A percentile compares a stretch with the other conserved stretches of the same genome.
These are phyloP conservation scores for Eulemur rubriventer DNA, from an alignment of 2,797 vertebrate species.

Conservation along the genomic window DNA sequence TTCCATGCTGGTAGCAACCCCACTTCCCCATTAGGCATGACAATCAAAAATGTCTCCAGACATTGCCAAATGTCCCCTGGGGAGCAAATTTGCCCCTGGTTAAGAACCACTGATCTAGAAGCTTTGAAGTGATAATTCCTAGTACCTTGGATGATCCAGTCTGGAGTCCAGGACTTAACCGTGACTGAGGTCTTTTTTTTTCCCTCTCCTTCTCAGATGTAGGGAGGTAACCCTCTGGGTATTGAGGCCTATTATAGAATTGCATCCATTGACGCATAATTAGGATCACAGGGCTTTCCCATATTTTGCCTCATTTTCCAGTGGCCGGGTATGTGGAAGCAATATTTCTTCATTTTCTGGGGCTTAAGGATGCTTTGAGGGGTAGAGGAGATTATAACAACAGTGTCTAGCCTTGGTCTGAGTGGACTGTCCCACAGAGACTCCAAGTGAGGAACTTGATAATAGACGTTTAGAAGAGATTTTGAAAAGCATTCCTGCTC, in stretches of 20 bases:
- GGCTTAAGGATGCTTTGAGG: background rate
- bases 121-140: constrained; percentile 10
- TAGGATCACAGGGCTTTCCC: background rate
- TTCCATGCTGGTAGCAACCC: background rate
- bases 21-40: background rate
- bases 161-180: background rate
- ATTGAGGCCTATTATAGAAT: background rate
- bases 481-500: too few relatives aligned
- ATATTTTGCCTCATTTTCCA: constrained; percentile 27
- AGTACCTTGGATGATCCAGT: background rate
- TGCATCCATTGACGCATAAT: background rate
- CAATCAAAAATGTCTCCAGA: background rate
- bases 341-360: constrained; percentile 7
- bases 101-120: constrained; percentile 16
- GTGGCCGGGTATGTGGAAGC: background rate
- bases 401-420: too few relatives aligned
- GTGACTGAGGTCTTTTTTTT: background rate
- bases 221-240: background rate
- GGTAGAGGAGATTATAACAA: background rate
- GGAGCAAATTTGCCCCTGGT: background rate
- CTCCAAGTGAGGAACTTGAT: too few relatives aligned
- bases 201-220: background rate
- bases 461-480: too few relatives aligned
- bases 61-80: background rate
- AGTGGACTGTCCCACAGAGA: too few relatives aligned